Evolutionary conservation across 2,113 vertebrate genomes (phyloP).

Genomic region (Ictalurus punctatus): DNA sequence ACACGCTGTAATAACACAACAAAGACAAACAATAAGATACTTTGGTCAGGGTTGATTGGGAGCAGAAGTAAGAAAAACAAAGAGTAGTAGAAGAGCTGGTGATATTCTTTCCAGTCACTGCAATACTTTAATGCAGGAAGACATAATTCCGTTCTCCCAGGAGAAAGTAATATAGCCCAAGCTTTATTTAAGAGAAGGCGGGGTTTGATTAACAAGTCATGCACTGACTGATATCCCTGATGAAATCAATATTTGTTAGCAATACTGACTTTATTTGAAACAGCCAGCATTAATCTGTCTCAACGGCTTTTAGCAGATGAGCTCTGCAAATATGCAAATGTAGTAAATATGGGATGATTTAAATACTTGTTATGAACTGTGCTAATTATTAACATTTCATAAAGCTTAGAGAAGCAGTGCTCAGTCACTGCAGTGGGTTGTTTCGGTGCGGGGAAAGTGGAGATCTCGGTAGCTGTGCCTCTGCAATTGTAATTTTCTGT

Average conservation of each 20-base stretch:
- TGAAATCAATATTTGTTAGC: constrained; percentile 54
- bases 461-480: background rate
- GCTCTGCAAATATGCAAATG: constrained; percentile 30
- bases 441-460: background rate
- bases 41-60: background rate
- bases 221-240: constrained; percentile 51
- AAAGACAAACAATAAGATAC: background rate
- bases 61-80: background rate
- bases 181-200: constrained; percentile 46
- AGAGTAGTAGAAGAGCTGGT: constrained; percentile 4
- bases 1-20: background rate
- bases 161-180: constrained; percentile 48
- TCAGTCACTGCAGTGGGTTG: constrained; percentile 25
- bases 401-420: background rate
- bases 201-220: constrained; percentile 51
- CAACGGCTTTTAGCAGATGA: constrained; percentile 41
- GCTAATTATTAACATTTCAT: constrained; percentile 43
- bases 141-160: constrained; percentile 32
- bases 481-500: constrained; percentile 11
- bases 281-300: constrained; percentile 37
- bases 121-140: constrained; percentile 47
- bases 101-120: constrained; percentile 29
- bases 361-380: constrained; percentile 40
- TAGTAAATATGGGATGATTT: constrained; percentile 33
- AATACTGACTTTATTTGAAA: constrained; percentile 43